Percentiles rank a stretch among this genome's conserved stretches.
Conservation (phyloP, 2,113 vertebrate genomes). For the Spea multiplicata region DNA sequence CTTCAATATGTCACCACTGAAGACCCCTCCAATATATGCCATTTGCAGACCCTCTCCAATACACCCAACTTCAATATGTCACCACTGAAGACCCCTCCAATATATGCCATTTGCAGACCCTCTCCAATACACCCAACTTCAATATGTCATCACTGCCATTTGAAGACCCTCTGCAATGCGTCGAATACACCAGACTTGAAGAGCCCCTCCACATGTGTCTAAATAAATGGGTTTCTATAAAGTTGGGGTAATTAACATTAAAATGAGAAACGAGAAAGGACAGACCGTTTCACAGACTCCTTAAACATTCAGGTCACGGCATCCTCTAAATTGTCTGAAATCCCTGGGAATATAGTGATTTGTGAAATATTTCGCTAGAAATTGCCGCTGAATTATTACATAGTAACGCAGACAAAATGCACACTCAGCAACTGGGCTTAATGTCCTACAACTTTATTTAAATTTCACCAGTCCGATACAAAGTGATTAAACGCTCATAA, state of each 20-base stretch:
- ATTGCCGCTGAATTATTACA: slow-evolving; percentile 61
- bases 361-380: slow-evolving; percentile 57
- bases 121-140: not conserved
- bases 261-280: not conserved
- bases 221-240: not conserved
- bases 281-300: not conserved
- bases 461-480: too few relatives aligned
- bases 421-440: slow-evolving; percentile 60
- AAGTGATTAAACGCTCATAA: too few relatives aligned
- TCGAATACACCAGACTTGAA: not conserved
- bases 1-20: not conserved
- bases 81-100: not conserved
- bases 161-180: not conserved
- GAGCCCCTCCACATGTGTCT: too few relatives aligned
- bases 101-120: not conserved
- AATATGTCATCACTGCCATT: not conserved
- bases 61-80: not conserved
- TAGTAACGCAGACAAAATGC: slow-evolving; percentile 53
- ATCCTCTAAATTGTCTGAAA: slow-evolving; percentile 57
- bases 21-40: not conserved
- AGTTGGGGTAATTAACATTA: slow-evolving; percentile 6
- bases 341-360: slow-evolving; percentile 48
- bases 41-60: too few relatives aligned
- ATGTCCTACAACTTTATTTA: slow-evolving; percentile 47
- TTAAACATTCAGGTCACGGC: slow-evolving; percentile 48